phyloP scores from a whole-genome alignment of 2,113 vertebrate species.

The Hyperopisus bebe region DNA sequence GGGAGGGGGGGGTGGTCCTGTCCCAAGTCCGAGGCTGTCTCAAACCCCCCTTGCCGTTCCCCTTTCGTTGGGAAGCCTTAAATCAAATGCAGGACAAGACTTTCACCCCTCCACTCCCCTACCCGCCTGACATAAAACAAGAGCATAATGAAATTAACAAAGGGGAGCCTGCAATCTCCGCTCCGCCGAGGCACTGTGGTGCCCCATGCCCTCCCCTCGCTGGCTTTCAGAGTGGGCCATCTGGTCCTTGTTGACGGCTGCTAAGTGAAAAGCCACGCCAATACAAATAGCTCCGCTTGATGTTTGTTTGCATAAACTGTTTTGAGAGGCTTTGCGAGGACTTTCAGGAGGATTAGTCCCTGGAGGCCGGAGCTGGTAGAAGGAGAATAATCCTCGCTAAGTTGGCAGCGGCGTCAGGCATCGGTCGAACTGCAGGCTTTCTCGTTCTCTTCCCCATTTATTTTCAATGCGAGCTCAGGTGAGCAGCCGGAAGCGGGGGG shows the following conservation, averaged over 20 bases:
- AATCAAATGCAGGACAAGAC: conserved; percentile 45
- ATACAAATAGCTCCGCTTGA: conserved; percentile 89
- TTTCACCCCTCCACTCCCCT: conserved; percentile 17
- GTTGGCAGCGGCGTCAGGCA: conserved; percentile 50
- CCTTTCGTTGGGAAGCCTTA: conserved; percentile 52
- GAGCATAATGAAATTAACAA: conserved; percentile 61
- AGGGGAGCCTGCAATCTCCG: conserved; percentile 57
- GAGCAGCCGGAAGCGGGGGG: not conserved
- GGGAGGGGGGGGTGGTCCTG: not conserved
- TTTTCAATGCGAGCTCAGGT: conserved; percentile 44
- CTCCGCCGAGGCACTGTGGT: conserved; percentile 39
- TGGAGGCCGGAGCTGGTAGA: conserved; percentile 60
- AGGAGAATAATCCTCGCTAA: conserved; percentile 55
- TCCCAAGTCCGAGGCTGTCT: not conserved
- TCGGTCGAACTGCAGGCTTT: conserved; percentile 23
- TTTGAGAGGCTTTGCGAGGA: conserved; percentile 89
- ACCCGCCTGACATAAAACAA: conserved; percentile 59
- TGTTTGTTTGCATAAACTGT: conserved; percentile 98
- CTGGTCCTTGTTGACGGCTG: conserved; percentile 85
- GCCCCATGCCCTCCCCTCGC: conserved; percentile 51
- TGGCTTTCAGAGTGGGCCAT: conserved; percentile 66
- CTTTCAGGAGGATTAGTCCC: conserved; percentile 82
- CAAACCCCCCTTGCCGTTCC: not conserved
- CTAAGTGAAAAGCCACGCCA: conserved; percentile 85
- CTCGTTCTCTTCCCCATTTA: conserved; percentile 26